Conservation (phyloP, 2,113 vertebrate genomes). For the Ophiodon elongatus region DNA sequence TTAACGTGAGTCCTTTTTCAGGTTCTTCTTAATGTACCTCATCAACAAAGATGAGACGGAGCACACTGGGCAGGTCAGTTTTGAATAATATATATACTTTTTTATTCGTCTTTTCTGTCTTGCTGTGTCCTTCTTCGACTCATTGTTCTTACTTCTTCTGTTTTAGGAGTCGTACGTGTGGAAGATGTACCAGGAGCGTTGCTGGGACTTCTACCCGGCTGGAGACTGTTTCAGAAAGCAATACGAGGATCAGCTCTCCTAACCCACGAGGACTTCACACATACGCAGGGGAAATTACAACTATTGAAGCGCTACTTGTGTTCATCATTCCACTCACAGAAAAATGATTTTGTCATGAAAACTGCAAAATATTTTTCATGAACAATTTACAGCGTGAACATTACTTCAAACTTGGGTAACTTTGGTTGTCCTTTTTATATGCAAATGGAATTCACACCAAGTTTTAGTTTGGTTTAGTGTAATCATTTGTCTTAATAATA, state of each 20-base stretch:
- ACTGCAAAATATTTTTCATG: not conserved
- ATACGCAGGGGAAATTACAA: not conserved
- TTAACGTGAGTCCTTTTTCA: conserved; percentile 62
- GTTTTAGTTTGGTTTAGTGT: not conserved
- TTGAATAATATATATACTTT: not conserved
- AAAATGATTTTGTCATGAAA: conserved; percentile 29
- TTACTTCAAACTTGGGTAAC: not conserved
- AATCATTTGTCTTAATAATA: conserved; percentile 7
- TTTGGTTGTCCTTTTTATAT: conserved; percentile 1
- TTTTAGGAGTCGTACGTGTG: conserved; percentile 86
- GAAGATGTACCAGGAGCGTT: conserved; percentile 88
- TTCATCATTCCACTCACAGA: conserved; percentile 29
- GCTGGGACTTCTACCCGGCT: conserved; percentile 87
- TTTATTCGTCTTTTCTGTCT: not conserved
- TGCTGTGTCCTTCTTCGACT: not conserved
- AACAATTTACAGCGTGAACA: not conserved
- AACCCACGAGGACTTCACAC: conserved; percentile 24
- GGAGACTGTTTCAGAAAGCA: conserved; percentile 88
- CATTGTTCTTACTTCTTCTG: not conserved
- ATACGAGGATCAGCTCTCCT: conserved; percentile 86
- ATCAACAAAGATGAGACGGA: conserved; percentile 96
- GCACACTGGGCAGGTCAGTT: conserved; percentile 92
- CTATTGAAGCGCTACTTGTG: not conserved
- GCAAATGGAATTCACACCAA: not conserved
- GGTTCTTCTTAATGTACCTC: conserved; percentile 96